Base-by-base conservation (phyloP, 2,113 vertebrate genomes). In the Monopterus albus region DNA sequence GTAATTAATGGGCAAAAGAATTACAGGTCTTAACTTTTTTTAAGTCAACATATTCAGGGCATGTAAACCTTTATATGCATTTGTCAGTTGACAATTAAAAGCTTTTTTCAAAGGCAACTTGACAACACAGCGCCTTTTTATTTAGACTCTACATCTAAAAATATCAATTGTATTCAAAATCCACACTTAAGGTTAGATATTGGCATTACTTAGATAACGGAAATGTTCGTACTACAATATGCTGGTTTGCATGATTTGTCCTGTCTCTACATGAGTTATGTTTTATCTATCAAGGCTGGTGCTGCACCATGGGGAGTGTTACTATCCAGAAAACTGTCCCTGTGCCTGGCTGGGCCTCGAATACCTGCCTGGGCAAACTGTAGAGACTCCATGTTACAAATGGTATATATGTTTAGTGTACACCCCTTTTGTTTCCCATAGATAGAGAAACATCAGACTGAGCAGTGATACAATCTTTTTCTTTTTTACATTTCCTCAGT, bases 321-420 rank as follows among this genome's bases (percentile, higher is more conserved):
- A 96, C 81, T 92, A 96, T 85, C 97, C 97, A 58, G 96, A 99
- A 71, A 98, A 96, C 85, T 99, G 98, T 61, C 98, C 98, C 0
- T 99, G 98, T 78, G 92, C 93, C 33, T 99, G 98, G 97, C 95
- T 98, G 72, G 96, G 96, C 13, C 95, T 96, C 76, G 98, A 99
- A 78, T 98, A 98, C 81, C 91, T 96, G 29, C 96, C 98, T 20
- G 98, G 97, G 86, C 95, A 99, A 91, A 92, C 93, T 21, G 96
- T 99, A 91, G 90, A 96, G 79, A 98, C 97, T 6, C 91, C 95
- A 0, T 99, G 98, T 85, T 98, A 97, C 49, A 97, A 92, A 81
- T 99, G 97, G 98, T 99, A 92, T 81, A 88, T 53, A 4, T 5
- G 11, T 51, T 36, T n/a, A 4, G 9, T 36, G 9, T n/a, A n/a